phyloP scores from a whole-genome alignment of 2,888 invertebrate genomes.

The Drosophila bunnanda region DNA sequence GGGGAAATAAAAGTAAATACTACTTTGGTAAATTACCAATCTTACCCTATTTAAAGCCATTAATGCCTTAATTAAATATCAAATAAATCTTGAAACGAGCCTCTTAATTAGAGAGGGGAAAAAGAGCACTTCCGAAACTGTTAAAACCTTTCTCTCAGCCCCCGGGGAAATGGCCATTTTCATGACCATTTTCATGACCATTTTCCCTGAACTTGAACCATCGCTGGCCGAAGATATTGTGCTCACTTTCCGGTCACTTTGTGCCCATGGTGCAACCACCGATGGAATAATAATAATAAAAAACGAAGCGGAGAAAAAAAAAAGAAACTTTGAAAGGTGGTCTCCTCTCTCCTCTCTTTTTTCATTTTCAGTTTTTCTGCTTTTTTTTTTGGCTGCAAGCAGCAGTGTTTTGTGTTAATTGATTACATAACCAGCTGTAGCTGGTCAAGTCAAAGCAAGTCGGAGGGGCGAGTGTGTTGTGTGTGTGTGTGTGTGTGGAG shows the following conservation, averaged over 20 bases:
- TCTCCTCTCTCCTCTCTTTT: slow-evolving; percentile 4
- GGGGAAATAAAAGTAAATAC: background rate
- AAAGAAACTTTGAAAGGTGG: slow-evolving; percentile 55
- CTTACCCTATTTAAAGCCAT: too few species aligned
- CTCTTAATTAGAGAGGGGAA: slow-evolving; percentile 12
- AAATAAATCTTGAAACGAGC: background rate
- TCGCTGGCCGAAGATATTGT: slow-evolving; percentile 7
- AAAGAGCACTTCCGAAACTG: background rate
- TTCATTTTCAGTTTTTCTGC: slow-evolving; percentile 9
- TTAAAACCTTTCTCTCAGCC: slow-evolving; percentile 13
- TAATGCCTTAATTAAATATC: background rate
- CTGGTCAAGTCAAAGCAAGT: slow-evolving; percentile 10
- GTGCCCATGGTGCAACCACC: slow-evolving; percentile 41
- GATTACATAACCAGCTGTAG: slow-evolving; percentile 66
- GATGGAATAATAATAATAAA: slow-evolving; percentile 34
- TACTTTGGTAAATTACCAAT: background rate
- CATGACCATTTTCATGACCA: background rate
- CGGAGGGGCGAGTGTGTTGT: background rate
- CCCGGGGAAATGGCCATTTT: background rate
- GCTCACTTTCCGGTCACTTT: slow-evolving; percentile 32
- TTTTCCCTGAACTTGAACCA: slow-evolving; percentile 39
- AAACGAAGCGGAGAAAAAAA: background rate
- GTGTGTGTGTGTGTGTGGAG: slow-evolving; percentile 1
- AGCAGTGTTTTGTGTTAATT: slow-evolving; percentile 71
- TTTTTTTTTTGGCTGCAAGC: slow-evolving; percentile 31